A percentile compares a stretch with the other conserved stretches of the same genome.
Conservation (phyloP, 2,888 invertebrate genomes). For the Sipunculus nudus region DNA sequence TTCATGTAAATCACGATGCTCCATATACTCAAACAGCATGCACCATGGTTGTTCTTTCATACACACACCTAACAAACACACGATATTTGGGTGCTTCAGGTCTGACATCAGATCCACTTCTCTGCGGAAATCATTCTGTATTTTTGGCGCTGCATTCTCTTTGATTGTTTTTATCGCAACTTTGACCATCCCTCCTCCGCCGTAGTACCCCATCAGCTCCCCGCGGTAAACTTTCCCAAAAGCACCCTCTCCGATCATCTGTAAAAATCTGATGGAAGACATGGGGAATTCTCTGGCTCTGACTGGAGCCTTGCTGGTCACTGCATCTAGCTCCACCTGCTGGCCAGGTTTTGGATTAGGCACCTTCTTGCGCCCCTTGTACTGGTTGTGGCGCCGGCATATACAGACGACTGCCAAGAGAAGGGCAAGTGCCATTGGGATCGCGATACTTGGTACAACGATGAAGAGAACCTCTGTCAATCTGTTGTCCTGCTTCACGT, state of each 20-base stretch:
- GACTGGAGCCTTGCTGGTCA: constrained; percentile 68
- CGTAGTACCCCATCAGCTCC: constrained; percentile 73
- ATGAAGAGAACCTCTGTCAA: constrained; percentile 66
- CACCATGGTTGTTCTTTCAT: constrained; percentile 87
- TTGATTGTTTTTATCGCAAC: constrained; percentile 95
- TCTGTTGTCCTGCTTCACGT: neutral
- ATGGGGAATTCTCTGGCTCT: constrained; percentile 84
- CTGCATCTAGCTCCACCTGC: constrained; percentile 84
- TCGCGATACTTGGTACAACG: constrained; percentile 70
- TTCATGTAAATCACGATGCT: constrained; percentile 92
- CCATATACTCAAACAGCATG: constrained; percentile 98
- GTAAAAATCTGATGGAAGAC: constrained; percentile 72
- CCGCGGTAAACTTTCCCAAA: constrained; percentile 98
- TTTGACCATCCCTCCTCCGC: constrained; percentile 83
- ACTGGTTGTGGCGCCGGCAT: constrained; percentile 48
- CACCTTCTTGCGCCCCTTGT: constrained; percentile 23
- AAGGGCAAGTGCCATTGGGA: constrained; percentile 58
- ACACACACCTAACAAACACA: constrained; percentile 91
- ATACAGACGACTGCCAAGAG: constrained; percentile 59
- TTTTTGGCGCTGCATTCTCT: constrained; percentile 90
- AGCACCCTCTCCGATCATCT: constrained; percentile 72
- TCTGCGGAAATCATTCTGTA: constrained; percentile 88
- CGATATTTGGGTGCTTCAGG: constrained; percentile 93
- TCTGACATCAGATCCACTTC: constrained; percentile 96
- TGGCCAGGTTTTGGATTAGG: constrained; percentile 52